Conservation (phyloP, 2,797 vertebrate genomes). For the Odontamblyopus rebecca region DNA sequence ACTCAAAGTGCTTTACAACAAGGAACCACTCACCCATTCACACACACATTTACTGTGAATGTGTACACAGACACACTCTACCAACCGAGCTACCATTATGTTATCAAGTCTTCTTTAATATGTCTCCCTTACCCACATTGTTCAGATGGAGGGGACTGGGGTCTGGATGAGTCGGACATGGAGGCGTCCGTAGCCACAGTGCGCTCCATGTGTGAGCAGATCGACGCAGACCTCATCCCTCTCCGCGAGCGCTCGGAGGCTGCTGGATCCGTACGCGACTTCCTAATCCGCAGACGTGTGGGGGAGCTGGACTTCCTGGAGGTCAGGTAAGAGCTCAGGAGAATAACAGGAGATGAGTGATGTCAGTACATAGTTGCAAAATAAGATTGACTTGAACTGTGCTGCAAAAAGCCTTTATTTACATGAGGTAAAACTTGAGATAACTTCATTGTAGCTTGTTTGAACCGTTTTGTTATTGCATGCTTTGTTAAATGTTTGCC, state of each 20-base stretch:
- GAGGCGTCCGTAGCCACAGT: slow-evolving; percentile 94
- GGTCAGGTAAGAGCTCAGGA: slow-evolving; percentile 88
- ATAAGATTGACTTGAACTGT: not conserved
- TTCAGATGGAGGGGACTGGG: slow-evolving; percentile 93
- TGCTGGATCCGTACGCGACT: slow-evolving; percentile 90
- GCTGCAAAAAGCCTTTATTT: too few species aligned
- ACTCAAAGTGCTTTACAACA: too few species aligned
- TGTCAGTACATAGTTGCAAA: not conserved
- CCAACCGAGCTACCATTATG: too few species aligned
- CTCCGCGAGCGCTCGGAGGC: slow-evolving; percentile 90
- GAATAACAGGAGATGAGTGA: not conserved
- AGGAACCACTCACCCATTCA: too few species aligned
- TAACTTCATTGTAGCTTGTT: too few species aligned
- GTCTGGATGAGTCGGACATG: slow-evolving; percentile 92
- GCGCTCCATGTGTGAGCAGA: slow-evolving; percentile 92
- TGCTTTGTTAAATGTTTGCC: too few species aligned
- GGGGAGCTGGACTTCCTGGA: slow-evolving; percentile 98
- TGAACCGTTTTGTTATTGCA: too few species aligned
- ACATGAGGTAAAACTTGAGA: too few species aligned
- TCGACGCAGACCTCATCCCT: slow-evolving; percentile 90
- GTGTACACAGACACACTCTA: too few species aligned
- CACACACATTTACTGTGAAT: too few species aligned
- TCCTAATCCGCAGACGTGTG: slow-evolving; percentile 91
- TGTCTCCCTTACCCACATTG: not conserved
- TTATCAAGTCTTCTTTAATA: not conserved